Conservation (phyloP, 2,888 invertebrate species). For the Strigamia maritima region DNA sequence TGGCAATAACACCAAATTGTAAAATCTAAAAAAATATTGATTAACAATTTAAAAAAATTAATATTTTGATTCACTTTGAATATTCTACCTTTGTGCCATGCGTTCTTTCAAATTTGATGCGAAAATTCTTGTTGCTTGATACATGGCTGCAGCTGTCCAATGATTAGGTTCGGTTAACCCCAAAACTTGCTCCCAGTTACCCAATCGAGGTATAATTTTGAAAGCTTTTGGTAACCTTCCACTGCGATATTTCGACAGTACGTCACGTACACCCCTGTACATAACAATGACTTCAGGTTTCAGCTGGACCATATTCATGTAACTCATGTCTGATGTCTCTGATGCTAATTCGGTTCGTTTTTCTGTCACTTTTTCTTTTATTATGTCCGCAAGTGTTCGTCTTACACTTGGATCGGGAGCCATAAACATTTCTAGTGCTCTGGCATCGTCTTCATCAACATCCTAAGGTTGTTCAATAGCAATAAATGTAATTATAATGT, state of each 20-base stretch:
- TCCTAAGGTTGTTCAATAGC: no score
- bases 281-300: conserved; percentile 58
- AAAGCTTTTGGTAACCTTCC: conserved; percentile 98
- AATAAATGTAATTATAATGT: no score
- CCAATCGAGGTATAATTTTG: conserved; percentile 87
- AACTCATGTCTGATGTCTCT: conserved; percentile 58
- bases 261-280: conserved; percentile 86
- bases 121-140: conserved; percentile 91
- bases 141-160: conserved; percentile 98
- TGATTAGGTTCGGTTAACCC: conserved; percentile 84
- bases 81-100: conserved; percentile 77
- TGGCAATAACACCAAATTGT: conserved; percentile 87
- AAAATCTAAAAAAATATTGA: conserved; percentile 60
- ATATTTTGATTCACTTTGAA: background rate
- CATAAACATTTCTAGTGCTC: no score
- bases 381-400: no score
- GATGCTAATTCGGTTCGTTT: conserved; percentile 85
- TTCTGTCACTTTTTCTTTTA: conserved; percentile 80
- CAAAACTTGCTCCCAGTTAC: conserved; percentile 91
- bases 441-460: no score
- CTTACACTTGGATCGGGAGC: no score
- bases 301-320: no score
- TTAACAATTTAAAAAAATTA: background rate
- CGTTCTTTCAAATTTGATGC: conserved; percentile 93
- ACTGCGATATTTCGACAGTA: conserved; percentile 81